Evolutionary conservation across 2,797 vertebrate species (phyloP).

Genomic region (Linurgus olivaceus): DNA sequence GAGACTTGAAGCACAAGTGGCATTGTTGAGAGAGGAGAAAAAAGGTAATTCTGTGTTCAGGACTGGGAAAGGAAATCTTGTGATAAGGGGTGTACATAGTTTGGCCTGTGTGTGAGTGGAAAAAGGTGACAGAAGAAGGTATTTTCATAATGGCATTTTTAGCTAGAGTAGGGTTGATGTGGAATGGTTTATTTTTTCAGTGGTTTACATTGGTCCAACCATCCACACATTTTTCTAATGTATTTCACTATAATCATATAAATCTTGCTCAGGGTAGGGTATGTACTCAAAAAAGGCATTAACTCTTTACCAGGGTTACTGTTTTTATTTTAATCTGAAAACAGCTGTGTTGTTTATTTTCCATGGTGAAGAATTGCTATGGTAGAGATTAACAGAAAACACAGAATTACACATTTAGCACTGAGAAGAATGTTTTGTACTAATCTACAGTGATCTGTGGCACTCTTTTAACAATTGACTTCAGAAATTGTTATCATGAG

Average conservation of each 20-base stretch:
- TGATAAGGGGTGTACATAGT: not conserved
- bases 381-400: not conserved
- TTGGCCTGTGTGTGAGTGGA: not conserved
- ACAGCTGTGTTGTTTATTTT: not conserved
- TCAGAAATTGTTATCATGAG: not conserved
- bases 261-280: not conserved
- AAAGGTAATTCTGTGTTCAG: not conserved
- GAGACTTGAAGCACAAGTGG: not conserved
- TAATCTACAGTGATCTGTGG: not conserved
- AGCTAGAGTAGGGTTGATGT: not conserved
- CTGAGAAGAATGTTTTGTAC: not conserved
- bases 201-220: not conserved
- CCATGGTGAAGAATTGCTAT: not conserved
- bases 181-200: not conserved
- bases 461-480: not conserved
- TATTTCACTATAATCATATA: not conserved
- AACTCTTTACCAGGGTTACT: not conserved
- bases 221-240: not conserved
- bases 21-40: not conserved
- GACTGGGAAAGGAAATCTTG: not conserved
- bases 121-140: not conserved
- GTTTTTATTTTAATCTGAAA: not conserved
- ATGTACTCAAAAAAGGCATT: not conserved
- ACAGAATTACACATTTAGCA: not conserved
- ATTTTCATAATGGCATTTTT: not conserved